Evolutionary conservation across 2,797 vertebrate genomes (phyloP), one percentile per base, ranked within the genome.

Genomic region (Sciurus vulgaris): DNA sequence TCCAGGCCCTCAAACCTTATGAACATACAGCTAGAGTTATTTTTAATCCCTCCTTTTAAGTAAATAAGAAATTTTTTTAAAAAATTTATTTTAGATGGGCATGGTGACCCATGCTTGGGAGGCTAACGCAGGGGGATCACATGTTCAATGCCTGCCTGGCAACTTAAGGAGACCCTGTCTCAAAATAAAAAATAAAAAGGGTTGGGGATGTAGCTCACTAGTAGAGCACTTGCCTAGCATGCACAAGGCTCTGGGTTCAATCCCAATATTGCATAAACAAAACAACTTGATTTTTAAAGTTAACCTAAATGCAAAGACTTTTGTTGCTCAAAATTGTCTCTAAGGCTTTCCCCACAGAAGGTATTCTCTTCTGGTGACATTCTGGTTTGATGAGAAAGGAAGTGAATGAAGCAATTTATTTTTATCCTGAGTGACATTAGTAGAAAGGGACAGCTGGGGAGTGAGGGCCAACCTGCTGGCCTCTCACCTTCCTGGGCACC

Each of bases 381-480:
- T 83, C 76, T 51, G 94, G 65, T 59, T 67, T 94, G 97, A 90
- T 33, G 96, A 96, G 96, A 95, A 93, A 96, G 89, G 86, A 92
- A 95, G 89, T 95, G 97, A 97, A 97, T 96, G 96, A 95, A 95
- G 87, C 61, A 0, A 9, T 77, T 97, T 98, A 98, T 98, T 98
- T 98, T 97, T 98, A 98, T 97, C 97, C 83, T 98, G 93, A 98
- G 94, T 97, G 98, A 98, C 98, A 97, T 24, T 14, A 83, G 95
- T 92, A 96, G 97, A 95, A 89, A 96, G 94, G 82, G 97, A 98
- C 98, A 98, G 98, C 98, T 98, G 98, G 96, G 69, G 94, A 87
- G 59, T 10, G 88, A 96, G 96, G 97, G 88, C 77, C 92, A 96
- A 78, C 72, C 85, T 98, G 97, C 94, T 73, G 89, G 92, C 97